Evolutionary conservation across 2,888 invertebrate species (phyloP).

Genomic region (Drosophila flavopinicola): DNA sequence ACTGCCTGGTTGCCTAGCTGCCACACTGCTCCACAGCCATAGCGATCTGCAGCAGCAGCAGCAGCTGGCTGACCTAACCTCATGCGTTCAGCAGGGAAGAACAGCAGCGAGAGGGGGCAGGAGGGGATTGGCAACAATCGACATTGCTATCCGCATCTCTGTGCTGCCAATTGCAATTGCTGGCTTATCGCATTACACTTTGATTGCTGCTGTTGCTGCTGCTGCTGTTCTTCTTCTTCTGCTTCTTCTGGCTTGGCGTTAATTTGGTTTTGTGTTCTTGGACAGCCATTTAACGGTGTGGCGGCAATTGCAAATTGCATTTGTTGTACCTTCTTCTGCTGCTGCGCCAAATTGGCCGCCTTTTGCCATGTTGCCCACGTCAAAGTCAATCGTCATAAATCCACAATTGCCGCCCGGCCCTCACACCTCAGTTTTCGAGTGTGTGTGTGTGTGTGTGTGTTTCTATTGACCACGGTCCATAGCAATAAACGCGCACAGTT

Average conservation of each 20-base stretch:
- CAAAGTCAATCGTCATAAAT: conserved; percentile 70
- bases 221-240: conserved; percentile 32
- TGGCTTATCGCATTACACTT: conserved; percentile 72
- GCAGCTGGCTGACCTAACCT: conserved; percentile 69
- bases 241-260: conserved; percentile 64
- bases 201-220: conserved; percentile 53
- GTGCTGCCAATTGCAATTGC: conserved; percentile 56
- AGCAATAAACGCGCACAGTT: conserved; percentile 50
- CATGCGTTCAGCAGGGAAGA: conserved; percentile 48
- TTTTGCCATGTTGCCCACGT: conserved; percentile 51
- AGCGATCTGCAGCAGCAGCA: conserved; percentile 28
- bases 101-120: not conserved
- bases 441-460: conserved; percentile 14
- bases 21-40: conserved; percentile 13
- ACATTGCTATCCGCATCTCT: conserved; percentile 40
- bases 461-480: conserved; percentile 14
- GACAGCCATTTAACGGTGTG: conserved; percentile 71
- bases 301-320: conserved; percentile 75
- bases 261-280: conserved; percentile 75
- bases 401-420: conserved; percentile 52
- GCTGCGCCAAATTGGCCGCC: conserved; percentile 34
- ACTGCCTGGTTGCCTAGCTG: no score
- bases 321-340: conserved; percentile 16
- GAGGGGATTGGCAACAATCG: conserved; percentile 22
- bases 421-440: conserved; percentile 34